Evolutionary conservation across 2,113 vertebrate genomes (phyloP).

Genomic region (Albula goreensis): DNA sequence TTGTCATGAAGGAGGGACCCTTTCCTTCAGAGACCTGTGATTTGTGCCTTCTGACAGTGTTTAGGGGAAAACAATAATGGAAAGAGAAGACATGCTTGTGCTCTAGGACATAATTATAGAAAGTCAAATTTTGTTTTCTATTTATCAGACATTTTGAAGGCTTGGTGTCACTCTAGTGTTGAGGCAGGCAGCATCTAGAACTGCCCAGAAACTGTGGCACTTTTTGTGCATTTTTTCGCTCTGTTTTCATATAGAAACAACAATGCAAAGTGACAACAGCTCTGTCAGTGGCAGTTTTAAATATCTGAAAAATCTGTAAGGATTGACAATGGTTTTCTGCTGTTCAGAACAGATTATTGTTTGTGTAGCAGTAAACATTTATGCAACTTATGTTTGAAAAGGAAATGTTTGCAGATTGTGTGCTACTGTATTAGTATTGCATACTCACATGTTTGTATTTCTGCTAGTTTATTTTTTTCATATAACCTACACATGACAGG

Average conservation of each 20-base stretch:
- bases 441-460: background rate
- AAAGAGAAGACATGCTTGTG: conserved; percentile 20
- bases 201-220: background rate
- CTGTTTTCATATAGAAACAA: background rate
- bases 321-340: background rate
- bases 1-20: conserved; percentile 24
- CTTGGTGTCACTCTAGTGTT: conserved; percentile 1
- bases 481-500: no score
- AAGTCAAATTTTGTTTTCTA: conserved; percentile 16
- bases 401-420: no score
- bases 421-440: background rate
- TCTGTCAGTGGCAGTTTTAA: background rate
- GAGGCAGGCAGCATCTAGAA: background rate
- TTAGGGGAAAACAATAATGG: conserved; percentile 22
- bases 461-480: background rate
- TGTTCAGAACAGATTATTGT: background rate
- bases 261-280: background rate
- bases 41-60: conserved; percentile 43
- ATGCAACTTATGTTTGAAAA: no score
- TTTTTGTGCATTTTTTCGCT: background rate
- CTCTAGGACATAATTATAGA: conserved; percentile 28
- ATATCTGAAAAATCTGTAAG: background rate
- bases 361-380: background rate
- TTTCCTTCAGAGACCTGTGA: conserved; percentile 36
- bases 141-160: conserved; percentile 24